These are phyloP conservation scores for Nothura maculosa DNA, from an alignment of 2,797 vertebrate species.

Conservation along the genomic window DNA sequence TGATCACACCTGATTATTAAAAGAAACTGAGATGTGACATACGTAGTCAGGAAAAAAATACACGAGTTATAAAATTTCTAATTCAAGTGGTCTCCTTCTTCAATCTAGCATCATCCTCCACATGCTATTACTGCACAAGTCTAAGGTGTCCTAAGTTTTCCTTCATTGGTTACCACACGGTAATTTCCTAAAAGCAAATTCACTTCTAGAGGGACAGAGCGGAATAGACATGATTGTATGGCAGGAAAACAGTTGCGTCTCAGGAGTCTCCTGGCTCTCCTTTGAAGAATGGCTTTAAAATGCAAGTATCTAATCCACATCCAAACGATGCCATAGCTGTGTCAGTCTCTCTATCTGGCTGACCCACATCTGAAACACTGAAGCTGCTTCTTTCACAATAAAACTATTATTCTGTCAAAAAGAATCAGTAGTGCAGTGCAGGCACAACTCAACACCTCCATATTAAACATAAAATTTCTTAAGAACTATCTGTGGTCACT, in stretches of 20 bases:
- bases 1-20: constrained; percentile 86
- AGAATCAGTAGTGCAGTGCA: neutral
- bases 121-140: neutral
- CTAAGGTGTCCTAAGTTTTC: neutral
- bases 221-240: neutral
- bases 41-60: neutral
- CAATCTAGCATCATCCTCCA: neutral
- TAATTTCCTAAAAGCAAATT: neutral
- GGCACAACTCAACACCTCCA: neutral
- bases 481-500: fast-evolving
- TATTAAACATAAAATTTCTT: neutral
- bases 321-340: neutral
- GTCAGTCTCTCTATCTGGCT: neutral
- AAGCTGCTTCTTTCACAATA: fast-evolving
- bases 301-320: neutral
- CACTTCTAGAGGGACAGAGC: neutral
- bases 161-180: neutral
- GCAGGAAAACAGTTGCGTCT: neutral
- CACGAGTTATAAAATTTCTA: neutral
- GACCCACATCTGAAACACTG: neutral
- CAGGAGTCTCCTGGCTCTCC: neutral
- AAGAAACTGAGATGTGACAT: neutral
- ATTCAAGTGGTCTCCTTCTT: neutral
- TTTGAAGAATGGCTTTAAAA: neutral
- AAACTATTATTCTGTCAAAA: neutral